These are phyloP conservation scores for Pogonognathellus flavescens DNA, from an alignment of 1,140 invertebrate genomes.

Conservation along the genomic window DNA sequence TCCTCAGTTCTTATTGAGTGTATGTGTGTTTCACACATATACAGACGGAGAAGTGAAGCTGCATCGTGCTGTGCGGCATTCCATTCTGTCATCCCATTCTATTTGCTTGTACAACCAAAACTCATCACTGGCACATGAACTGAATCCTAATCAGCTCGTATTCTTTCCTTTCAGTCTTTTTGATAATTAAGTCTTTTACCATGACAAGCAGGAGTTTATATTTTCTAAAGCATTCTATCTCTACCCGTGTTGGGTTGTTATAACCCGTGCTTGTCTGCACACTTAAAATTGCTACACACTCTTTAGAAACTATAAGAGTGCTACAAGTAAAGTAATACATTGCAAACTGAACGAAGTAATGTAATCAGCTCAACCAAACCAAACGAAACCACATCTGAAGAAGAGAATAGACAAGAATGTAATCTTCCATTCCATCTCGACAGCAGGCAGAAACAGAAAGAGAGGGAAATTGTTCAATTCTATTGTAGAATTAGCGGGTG, in stretches of 20 bases:
- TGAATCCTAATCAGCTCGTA: constrained; percentile 53
- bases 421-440: constrained; percentile 44
- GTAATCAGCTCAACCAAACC: not conserved
- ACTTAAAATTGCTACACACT: not conserved
- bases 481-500: constrained; percentile 33
- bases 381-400: constrained; percentile 13
- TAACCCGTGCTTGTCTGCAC: not conserved
- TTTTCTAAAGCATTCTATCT: not conserved
- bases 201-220: constrained; percentile 20
- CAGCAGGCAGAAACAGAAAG: constrained; percentile 11
- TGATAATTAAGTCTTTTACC: constrained; percentile 41
- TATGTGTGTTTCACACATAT: no score
- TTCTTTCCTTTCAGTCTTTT: constrained; percentile 42
- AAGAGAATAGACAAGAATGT: constrained; percentile 16
- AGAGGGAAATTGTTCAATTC: constrained; percentile 42
- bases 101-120: constrained; percentile 53
- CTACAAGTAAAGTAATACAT: not conserved
- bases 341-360: not conserved
- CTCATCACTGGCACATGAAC: constrained; percentile 49
- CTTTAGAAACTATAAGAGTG: not conserved
- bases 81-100: constrained; percentile 56
- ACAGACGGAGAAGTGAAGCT: no score
- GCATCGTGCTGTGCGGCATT: constrained; percentile 18
- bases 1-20: no score
- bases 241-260: not conserved